Evolutionary conservation across 1,140 invertebrate genomes (phyloP), one percentile per base, ranked within the genome.

Genomic region (Drosophila arizonae): DNA sequence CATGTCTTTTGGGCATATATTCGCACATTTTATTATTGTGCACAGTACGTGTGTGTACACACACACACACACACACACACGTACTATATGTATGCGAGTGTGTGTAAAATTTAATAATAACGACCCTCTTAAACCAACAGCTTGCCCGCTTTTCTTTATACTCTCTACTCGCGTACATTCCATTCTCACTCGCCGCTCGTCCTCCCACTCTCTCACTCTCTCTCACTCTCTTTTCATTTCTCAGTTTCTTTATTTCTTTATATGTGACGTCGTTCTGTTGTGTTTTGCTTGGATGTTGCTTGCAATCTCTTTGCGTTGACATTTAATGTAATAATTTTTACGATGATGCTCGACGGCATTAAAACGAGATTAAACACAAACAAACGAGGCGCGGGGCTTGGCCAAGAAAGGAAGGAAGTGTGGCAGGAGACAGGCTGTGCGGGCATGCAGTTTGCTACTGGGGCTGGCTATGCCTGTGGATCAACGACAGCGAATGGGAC

Each of bases 281-380:
- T 71, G 48, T 39, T 62, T 41, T 65, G 57, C 52, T 63, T 74
- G 60, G 55, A 65, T 62, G 64, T 61, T 61, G 39, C 55, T 43
- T 68, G 26, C 26, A 15, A 60, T 54, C 41, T 76, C 70, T 78
- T 65, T 87, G 82, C 82, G 84, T 82, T 86, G 82, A 86, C 82
- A 86, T 86, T 86, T 87, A 86, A 86, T 86, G 82, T 86, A 86
- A 86, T 86, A 86, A 86, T 86, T 86, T 86, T 86, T 86, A 86
- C 84, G 82, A 86, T 86, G 82, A 88, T 86, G 82, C 82, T 86
- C 82, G 76, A 87, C 79, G 82, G 82, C 82, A 86, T 86, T 86
- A 86, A 86, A 86, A 86, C 82, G 76, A 86, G 82, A 86, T 86
- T 86, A 86, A 86, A 86, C 82, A 86, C 82, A 86, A 86, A 87